Conservation (phyloP, 2,888 invertebrate genomes). For the Chrysopilus asiliformis region DNA sequence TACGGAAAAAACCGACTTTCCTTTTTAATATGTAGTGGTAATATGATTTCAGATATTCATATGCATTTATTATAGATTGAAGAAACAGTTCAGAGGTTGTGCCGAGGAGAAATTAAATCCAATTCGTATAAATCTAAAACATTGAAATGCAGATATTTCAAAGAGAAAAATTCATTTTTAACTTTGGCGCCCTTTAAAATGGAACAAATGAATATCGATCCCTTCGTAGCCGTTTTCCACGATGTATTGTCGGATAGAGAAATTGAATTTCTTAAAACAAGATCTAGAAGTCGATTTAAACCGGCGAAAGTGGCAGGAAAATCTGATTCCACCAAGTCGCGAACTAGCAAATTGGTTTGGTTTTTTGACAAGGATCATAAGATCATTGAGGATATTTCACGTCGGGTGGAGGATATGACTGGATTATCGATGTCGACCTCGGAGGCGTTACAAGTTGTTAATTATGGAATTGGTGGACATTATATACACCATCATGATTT, state of each 20-base stretch:
- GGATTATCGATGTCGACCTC: conserved; percentile 76
- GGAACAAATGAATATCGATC: conserved; percentile 63
- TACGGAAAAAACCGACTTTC: too few species aligned
- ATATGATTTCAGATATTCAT: too few species aligned
- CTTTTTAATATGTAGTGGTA: too few species aligned
- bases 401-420: conserved; percentile 72
- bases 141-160: conserved; percentile 63
- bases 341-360: conserved; percentile 98
- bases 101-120: too few species aligned
- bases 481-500: conserved; percentile 97
- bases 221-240: conserved; percentile 74
- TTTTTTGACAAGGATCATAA: conserved; percentile 70
- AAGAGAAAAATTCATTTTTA: conserved; percentile 57
- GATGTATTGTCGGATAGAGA: conserved; percentile 81
- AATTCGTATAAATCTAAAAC: too few species aligned
- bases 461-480: conserved; percentile 97
- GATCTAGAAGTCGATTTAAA: conserved; percentile 78
- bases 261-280: conserved; percentile 67
- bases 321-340: too few species aligned
- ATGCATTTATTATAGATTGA: too few species aligned
- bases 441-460: conserved; percentile 94
- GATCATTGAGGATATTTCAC: conserved; percentile 58
- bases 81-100: too few species aligned
- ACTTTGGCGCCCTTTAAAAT: conserved; percentile 65
- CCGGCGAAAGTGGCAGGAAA: too few species aligned